These are phyloP conservation scores for Meliscaeva auricollis DNA, from an alignment of 2,888 invertebrate genomes.

Conservation along the genomic window DNA sequence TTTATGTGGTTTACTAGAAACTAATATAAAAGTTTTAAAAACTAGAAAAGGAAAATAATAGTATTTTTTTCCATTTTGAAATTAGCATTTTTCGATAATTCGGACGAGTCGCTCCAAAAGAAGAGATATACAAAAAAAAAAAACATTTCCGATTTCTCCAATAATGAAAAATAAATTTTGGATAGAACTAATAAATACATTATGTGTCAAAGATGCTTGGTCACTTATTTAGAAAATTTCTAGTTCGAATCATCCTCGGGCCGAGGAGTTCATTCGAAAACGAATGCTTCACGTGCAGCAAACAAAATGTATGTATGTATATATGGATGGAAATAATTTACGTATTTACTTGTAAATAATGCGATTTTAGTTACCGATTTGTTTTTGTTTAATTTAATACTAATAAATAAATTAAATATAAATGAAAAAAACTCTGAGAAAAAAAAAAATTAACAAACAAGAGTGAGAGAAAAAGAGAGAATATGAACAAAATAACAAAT, in stretches of 20 bases:
- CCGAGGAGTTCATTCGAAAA: conserved; percentile 40
- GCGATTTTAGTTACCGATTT: conserved; percentile 74
- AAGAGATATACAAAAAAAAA: conserved; percentile 47
- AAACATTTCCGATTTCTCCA: conserved; percentile 68
- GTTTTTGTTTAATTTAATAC: conserved; percentile 76
- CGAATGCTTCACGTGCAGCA: conserved; percentile 69
- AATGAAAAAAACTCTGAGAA: conserved; percentile 74
- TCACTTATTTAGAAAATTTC: conserved; percentile 38
- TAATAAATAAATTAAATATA: conserved; percentile 76
- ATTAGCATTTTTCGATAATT: conserved; percentile 73
- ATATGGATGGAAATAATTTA: conserved; percentile 71
- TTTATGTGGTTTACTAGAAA: conserved; percentile 58
- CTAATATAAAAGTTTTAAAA: conserved; percentile 61
- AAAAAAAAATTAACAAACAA: conserved; percentile 73
- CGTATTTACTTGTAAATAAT: conserved; percentile 72
- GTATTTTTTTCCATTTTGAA: conserved; percentile 49
- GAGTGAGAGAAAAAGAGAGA: conserved; percentile 71
- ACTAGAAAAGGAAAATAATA: conserved; percentile 47
- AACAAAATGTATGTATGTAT: conserved; percentile 56
- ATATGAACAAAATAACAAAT: conserved; percentile 74
- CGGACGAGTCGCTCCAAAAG: conserved; percentile 66
- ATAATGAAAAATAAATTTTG: conserved; percentile 62
- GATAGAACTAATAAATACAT: conserved; percentile 58
- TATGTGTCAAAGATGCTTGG: conserved; percentile 40
- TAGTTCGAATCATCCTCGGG: conserved; percentile 17